Percentiles rank a stretch among this genome's conserved stretches.
Evolutionary conservation across 2,797 vertebrate species (phyloP).

Genomic region (Pachyuromys duprasi): DNA sequence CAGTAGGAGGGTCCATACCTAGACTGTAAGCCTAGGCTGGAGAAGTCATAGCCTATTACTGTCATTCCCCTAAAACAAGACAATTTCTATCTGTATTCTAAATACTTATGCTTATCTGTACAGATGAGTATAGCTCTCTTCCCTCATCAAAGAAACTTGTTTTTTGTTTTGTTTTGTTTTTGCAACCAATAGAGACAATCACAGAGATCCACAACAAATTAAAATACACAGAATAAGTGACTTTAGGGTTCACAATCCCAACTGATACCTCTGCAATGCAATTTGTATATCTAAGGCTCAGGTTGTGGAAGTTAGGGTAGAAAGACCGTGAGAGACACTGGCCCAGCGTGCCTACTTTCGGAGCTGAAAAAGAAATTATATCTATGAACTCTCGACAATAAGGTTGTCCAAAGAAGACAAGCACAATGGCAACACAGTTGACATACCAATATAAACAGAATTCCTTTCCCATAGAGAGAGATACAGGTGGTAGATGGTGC

Average conservation of each 20-base stretch:
- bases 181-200: neutral
- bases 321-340: neutral
- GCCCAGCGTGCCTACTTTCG: neutral
- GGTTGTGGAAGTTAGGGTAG: neutral
- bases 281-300: no score
- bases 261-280: no score
- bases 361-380: neutral
- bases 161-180: neutral
- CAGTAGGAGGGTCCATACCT: neutral
- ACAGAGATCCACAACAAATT: neutral
- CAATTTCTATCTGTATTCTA: neutral
- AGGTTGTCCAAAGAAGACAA: neutral
- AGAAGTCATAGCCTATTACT: neutral
- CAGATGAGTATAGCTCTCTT: neutral
- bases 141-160: neutral
- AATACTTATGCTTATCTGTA: neutral
- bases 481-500: no score
- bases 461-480: neutral
- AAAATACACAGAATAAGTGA: neutral
- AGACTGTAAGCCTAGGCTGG: neutral
- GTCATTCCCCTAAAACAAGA: neutral
- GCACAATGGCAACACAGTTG: neutral
- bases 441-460: neutral
- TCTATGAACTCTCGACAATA: neutral
- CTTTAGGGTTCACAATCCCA: neutral